These are phyloP conservation scores for Laothoe populi DNA, from an alignment of 2,888 invertebrate species.

Conservation along the genomic window DNA sequence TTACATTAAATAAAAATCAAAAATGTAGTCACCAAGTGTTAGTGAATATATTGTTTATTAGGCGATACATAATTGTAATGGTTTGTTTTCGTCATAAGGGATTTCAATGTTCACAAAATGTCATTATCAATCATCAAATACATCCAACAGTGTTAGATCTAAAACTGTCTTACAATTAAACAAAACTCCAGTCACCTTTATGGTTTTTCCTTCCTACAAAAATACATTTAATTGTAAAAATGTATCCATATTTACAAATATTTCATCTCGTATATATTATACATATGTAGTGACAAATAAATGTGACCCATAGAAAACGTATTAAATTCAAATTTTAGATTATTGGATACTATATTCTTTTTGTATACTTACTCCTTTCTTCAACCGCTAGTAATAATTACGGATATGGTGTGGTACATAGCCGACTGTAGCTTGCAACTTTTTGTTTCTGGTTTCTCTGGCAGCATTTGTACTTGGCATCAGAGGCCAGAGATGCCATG, in stretches of 20 bases:
- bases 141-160: slow-evolving; percentile 51
- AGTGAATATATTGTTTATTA: slow-evolving; percentile 42
- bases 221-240: slow-evolving; percentile 25
- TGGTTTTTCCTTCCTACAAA: slow-evolving; percentile 69
- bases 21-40: slow-evolving; percentile 29
- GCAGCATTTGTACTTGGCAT: too few relatives aligned
- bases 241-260: neutral
- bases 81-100: slow-evolving; percentile 59
- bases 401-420: too few relatives aligned
- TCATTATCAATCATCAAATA: slow-evolving; percentile 48
- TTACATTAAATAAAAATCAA: slow-evolving; percentile 34
- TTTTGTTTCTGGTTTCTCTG: too few relatives aligned
- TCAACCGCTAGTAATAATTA: too few relatives aligned
- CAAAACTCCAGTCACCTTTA: slow-evolving; percentile 47
- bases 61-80: slow-evolving; percentile 47
- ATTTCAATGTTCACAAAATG: slow-evolving; percentile 46
- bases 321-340: too few relatives aligned
- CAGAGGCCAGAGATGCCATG: too few relatives aligned
- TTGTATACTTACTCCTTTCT: too few relatives aligned
- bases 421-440: too few relatives aligned
- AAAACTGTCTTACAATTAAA: slow-evolving; percentile 38
- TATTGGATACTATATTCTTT: too few relatives aligned
- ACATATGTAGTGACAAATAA: too few relatives aligned
- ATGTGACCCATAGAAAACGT: too few relatives aligned
- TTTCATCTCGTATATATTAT: too few relatives aligned